Evolutionary conservation across 2,113 vertebrate species (phyloP), one percentile per base, ranked within the genome.

Genomic region (Forbesichthys papilliferus): DNA sequence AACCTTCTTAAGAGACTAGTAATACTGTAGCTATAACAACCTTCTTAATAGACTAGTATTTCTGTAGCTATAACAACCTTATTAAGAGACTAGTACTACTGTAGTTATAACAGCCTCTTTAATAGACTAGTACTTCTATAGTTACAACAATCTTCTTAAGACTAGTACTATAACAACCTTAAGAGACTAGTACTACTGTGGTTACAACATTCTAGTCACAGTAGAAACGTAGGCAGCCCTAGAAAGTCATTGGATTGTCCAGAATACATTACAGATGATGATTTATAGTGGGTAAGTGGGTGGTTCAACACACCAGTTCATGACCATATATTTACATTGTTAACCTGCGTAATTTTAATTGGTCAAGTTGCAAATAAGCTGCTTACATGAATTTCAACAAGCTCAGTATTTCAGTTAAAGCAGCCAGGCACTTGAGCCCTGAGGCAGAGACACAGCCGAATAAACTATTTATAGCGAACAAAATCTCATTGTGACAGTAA

Each of bases 301-400:
- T 68, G 66, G 56, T 60, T 52, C 51, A 51, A 4, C 61, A 12
- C n/a, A 3, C 61, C 63, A 60, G 57, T 63, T 52, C 81, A 58
- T 61, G 69, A 52, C 61, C 74, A 67, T 9, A 57, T 58, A 42
- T 73, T 47, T 57, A 77, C 73, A 73, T 70, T 86, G 73, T 80
- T 77, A 74, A 83, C 73, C 79, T 84, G 64, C 81, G 81, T 78
- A 55, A 69, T 87, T 90, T 87, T 93, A 91, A 92, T 80, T 87
- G 83, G 75, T 65, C 79, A 80, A 82, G 77, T 78, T 86, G 73
- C 87, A 92, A 84, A 89, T 90, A 81, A 92, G 74, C 78, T 71
- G 86, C 79, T 87, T 87, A 82, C 76, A 80, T 77, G 75, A 88
- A 92, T 92, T 92, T 89, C 78, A 89, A 88, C 67, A 78, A 81